Evolutionary conservation across 2,113 vertebrate species (phyloP), one percentile per base, ranked within the genome.

Genomic region (Tragelaphus imberbis): DNA sequence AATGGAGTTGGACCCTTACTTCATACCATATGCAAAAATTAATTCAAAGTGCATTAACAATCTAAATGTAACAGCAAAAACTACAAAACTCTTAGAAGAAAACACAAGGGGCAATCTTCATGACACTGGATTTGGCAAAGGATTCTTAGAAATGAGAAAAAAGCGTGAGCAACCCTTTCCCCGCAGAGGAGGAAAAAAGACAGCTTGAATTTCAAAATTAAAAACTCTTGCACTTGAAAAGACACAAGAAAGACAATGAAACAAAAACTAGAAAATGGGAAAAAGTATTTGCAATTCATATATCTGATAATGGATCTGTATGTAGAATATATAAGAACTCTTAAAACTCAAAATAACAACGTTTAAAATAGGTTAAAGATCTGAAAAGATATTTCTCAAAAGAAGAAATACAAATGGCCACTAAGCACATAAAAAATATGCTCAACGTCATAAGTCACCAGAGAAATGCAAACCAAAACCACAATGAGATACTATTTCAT

Each of bases 361-460:
- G 51, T 97, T 93, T 59, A 84, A 92, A 97, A 71, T 95, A 59
- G 10, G 5, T 51, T 44, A 84, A 59, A 81, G 36, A 77, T 88
- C 61, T 92, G 36, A 90, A n/a, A 56, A 93, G 7, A 81, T 49
- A 56, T 36, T 96, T 91, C 58, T 85, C 36, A 30, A 80, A 88
- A 85, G 77, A 93, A 93, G 58, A 97, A 96, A 82, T 86, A 65
- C 33, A 89, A 91, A 86, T 84, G n/a, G 63, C 49, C 55, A 92
- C 15, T 53, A 91, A 93, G 30, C 80, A 86, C 19, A 25, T 75
- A 25, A 65, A 88, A 95, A 85, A 75, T 36, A 63, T 80, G 36
- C 25, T 95, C 89, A 28, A 63, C 58, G 85, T 95, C 71, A 40
- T 55, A 61, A 65, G 65, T 88, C 56, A 90, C 23, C 56, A 71